These are phyloP conservation scores for Anableps anableps DNA, from an alignment of 2,797 vertebrate genomes.

Conservation along the genomic window DNA sequence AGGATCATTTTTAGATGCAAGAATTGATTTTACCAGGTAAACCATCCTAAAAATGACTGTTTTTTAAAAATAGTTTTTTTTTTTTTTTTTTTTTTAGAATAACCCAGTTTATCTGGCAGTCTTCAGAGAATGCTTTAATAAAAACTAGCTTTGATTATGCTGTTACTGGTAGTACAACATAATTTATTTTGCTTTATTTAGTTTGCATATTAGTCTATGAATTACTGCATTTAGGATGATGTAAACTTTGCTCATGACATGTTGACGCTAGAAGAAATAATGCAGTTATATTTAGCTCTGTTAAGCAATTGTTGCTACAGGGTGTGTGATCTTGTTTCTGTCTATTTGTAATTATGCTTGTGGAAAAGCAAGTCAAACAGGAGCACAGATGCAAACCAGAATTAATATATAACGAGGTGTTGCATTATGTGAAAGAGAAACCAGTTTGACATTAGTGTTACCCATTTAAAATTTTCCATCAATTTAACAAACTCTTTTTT, in stretches of 20 bases:
- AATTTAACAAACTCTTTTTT: not conserved
- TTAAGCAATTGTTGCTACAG: not conserved
- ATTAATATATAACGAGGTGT: conserved; percentile 5
- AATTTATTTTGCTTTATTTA: not conserved
- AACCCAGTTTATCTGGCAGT: not conserved
- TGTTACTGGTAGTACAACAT: not conserved
- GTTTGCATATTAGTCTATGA: not conserved
- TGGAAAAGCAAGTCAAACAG: conserved; percentile 13
- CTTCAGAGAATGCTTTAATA: not conserved
- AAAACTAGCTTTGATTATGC: not conserved
- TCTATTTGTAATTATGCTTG: conserved; percentile 12
- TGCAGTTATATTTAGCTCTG: not conserved
- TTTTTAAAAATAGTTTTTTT: not conserved
- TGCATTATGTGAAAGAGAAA: conserved; percentile 22
- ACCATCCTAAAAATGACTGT: not conserved
- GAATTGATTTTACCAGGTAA: not conserved
- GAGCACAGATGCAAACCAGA: not conserved
- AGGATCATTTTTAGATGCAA: not conserved
- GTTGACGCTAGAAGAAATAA: not conserved
- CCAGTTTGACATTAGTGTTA: conserved; percentile 10
- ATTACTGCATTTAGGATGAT: not conserved
- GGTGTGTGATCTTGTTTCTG: conserved; percentile 6
- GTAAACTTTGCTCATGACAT: not conserved
- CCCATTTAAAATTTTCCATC: conserved; percentile 5
- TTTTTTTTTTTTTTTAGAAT: too few species aligned